These are phyloP conservation scores for Diprion similis DNA, from an alignment of 1,140 invertebrate genomes.

Conservation along the genomic window DNA sequence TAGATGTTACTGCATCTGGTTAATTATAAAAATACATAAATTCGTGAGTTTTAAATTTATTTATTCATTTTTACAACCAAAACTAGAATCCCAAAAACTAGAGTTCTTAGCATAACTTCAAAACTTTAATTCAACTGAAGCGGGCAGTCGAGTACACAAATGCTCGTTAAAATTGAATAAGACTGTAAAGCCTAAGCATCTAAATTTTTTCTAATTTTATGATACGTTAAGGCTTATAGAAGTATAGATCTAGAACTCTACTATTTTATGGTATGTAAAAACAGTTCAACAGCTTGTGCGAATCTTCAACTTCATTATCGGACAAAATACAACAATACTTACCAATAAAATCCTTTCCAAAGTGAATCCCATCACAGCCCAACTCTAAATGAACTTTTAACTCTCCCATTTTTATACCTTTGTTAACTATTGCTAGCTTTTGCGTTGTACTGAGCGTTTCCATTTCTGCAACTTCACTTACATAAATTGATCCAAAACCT, in stretches of 20 bases:
- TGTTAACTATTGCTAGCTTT: conserved; percentile 45
- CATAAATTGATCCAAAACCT: conserved; percentile 43
- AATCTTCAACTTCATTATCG: not conserved
- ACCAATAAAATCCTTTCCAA: conserved; percentile 62
- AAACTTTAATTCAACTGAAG: too few species aligned
- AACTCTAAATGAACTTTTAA: conserved; percentile 59
- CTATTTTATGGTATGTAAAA: conserved; percentile 2
- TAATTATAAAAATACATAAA: not conserved
- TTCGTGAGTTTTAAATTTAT: conserved; percentile 21
- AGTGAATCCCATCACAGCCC: conserved; percentile 58
- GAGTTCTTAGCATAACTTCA: too few species aligned
- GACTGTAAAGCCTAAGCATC: too few species aligned
- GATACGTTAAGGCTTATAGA: not conserved
- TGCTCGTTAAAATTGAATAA: too few species aligned
- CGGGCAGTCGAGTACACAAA: too few species aligned
- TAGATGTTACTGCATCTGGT: conserved; percentile 43
- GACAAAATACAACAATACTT: conserved; percentile 20
- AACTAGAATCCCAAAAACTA: not conserved
- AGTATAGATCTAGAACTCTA: too few species aligned
- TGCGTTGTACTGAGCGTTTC: conserved; percentile 42
- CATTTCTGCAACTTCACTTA: conserved; percentile 37
- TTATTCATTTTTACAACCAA: conserved; percentile 10
- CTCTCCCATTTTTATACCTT: conserved; percentile 53
- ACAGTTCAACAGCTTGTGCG: not conserved
- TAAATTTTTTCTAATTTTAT: too few species aligned